These are phyloP conservation scores for Centruroides sculpturatus DNA, from an alignment of 1,140 invertebrate species.

Conservation along the genomic window DNA sequence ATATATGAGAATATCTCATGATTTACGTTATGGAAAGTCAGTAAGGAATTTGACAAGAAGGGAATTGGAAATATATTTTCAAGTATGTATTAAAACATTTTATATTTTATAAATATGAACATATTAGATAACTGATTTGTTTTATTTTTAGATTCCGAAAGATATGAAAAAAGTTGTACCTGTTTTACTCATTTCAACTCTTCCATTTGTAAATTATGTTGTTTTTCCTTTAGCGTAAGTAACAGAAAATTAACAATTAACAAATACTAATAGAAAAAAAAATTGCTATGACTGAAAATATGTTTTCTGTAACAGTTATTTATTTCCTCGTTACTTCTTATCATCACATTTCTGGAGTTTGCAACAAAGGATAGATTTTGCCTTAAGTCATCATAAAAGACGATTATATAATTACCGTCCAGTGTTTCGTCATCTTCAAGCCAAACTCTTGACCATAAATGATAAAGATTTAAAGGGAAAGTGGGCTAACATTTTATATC, in stretches of 20 bases:
- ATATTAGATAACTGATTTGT: not conserved
- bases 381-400: slow-evolving; percentile 40
- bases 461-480: slow-evolving; percentile 33
- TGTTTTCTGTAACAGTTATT: slow-evolving; percentile 40
- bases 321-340: slow-evolving; percentile 51
- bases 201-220: slow-evolving; percentile 73
- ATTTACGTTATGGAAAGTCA: slow-evolving; percentile 31
- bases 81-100: slow-evolving; percentile 18
- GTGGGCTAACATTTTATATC: slow-evolving; percentile 36
- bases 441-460: slow-evolving; percentile 26
- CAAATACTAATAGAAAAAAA: not conserved
- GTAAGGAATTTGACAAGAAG: slow-evolving; percentile 21
- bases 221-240: slow-evolving; percentile 68
- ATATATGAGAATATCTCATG: slow-evolving; percentile 39
- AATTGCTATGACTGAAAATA: not conserved
- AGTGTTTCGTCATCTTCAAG: slow-evolving; percentile 38
- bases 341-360: slow-evolving; percentile 73
- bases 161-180: slow-evolving; percentile 65
- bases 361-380: slow-evolving; percentile 58
- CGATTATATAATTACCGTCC: slow-evolving; percentile 46
- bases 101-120: not conserved
- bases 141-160: slow-evolving; percentile 42
- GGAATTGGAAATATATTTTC: slow-evolving; percentile 39
- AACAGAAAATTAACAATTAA: not conserved
- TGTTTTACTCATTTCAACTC: slow-evolving; percentile 52